Conservation (phyloP, 2,113 vertebrate genomes). For the Onychostruthus taczanowskii region DNA sequence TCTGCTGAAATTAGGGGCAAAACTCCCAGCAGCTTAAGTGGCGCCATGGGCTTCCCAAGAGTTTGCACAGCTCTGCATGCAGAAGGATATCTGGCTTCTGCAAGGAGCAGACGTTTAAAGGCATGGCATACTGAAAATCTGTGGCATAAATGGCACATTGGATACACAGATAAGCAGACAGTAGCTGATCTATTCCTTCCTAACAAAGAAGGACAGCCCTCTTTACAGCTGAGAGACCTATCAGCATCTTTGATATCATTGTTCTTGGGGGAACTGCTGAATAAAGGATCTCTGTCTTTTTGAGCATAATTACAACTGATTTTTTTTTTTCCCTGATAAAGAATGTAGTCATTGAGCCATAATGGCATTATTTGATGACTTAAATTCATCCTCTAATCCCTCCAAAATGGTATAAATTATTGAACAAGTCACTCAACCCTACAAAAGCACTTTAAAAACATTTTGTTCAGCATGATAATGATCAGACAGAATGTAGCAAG, state of each 20-base stretch:
- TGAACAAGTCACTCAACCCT: conserved; percentile 55
- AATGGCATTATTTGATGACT: conserved; percentile 55
- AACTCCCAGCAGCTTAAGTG: background rate
- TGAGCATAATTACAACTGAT: conserved; percentile 61
- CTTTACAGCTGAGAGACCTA: conserved; percentile 47
- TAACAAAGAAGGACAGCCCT: conserved; percentile 55
- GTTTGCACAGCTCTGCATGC: background rate
- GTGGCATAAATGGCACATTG: conserved; percentile 33
- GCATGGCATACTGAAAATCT: background rate
- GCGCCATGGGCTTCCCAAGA: background rate
- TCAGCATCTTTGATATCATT: conserved; percentile 61
- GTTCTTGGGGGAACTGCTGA: conserved; percentile 54
- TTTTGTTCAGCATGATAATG: conserved; percentile 47
- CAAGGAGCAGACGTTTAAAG: background rate
- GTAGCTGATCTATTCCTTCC: conserved; percentile 44
- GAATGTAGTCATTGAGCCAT: conserved; percentile 42
- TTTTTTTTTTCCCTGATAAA: conserved; percentile 40
- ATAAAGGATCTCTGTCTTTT: conserved; percentile 61
- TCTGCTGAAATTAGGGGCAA: background rate
- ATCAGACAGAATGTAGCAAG: conserved; percentile 57
- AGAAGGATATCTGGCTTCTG: background rate
- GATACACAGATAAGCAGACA: conserved; percentile 28
- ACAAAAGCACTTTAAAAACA: conserved; percentile 58
- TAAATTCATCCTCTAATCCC: conserved; percentile 55
- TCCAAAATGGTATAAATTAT: conserved; percentile 64